Evolutionary conservation across 2,888 invertebrate species (phyloP).

Genomic region (Xanthia togata): DNA sequence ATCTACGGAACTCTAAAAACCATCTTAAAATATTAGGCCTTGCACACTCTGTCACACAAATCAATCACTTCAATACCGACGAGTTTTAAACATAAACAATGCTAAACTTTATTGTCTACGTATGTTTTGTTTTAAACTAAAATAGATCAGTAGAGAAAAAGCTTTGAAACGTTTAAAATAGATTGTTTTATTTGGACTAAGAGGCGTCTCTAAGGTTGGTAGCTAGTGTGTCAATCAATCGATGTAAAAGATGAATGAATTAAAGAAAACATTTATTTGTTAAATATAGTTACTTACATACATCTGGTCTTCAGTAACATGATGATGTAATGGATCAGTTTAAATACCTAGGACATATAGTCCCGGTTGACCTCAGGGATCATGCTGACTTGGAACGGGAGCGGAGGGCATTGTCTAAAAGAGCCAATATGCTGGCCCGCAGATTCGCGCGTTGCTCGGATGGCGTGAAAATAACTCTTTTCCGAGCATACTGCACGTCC

Average conservation of each 20-base stretch:
- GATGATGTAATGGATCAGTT: no score
- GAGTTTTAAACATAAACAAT: conserved; percentile 17
- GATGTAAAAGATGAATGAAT: not conserved
- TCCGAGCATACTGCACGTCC: no score
- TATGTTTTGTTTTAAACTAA: conserved; percentile 35
- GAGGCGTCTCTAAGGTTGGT: conserved; percentile 4
- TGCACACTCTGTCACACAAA: conserved; percentile 28
- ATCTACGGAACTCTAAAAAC: not conserved
- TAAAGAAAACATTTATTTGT: no score
- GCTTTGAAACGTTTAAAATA: conserved; percentile 8
- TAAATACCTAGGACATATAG: no score
- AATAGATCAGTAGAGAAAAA: conserved; percentile 20
- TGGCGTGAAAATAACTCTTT: no score
- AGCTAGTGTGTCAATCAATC: not conserved
- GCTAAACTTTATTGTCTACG: conserved; percentile 20
- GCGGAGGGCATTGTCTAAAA: no score
- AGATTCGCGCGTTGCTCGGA: no score
- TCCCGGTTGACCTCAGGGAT: no score
- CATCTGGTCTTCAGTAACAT: no score
- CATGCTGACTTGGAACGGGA: no score
- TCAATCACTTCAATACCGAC: conserved; percentile 24
- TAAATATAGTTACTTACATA: no score
- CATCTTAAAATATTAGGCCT: not conserved
- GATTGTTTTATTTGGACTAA: conserved; percentile 5
- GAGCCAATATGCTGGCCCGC: no score